Evolutionary conservation across 2,888 invertebrate genomes (phyloP).

Genomic region (Anarsia innoxiella): DNA sequence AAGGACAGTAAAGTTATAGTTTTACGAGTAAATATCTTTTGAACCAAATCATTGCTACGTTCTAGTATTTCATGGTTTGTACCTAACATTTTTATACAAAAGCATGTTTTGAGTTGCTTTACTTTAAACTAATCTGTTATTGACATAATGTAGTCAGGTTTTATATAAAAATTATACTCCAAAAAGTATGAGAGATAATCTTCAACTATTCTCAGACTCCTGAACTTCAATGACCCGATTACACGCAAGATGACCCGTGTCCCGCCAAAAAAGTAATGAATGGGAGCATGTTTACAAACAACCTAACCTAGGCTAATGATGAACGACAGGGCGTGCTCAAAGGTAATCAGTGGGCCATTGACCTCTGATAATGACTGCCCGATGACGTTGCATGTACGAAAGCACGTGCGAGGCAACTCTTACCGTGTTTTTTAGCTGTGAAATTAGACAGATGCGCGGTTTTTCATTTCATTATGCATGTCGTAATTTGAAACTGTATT

Average conservation of each 20-base stretch:
- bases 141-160: too few species aligned
- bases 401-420: constrained; percentile 49
- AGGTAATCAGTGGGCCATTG: constrained; percentile 69
- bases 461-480: constrained; percentile 21
- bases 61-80: too few species aligned
- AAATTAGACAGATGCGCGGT: constrained; percentile 39
- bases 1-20: too few species aligned
- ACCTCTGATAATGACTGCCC: constrained; percentile 71
- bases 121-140: too few species aligned
- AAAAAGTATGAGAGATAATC: too few species aligned
- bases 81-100: too few species aligned
- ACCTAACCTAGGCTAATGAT: constrained; percentile 75
- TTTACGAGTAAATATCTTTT: too few species aligned
- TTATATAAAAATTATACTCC: too few species aligned
- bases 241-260: constrained; percentile 37
- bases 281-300: constrained; percentile 71
- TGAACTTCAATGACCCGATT: constrained; percentile 41
- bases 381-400: constrained; percentile 65
- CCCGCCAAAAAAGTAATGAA: constrained; percentile 42
- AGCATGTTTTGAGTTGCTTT: too few species aligned
- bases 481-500: background rate
- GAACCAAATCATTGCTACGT: too few species aligned
- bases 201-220: too few species aligned
- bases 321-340: constrained; percentile 67
- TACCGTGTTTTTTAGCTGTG: constrained; percentile 31